These are phyloP conservation scores for Scopus umbretta DNA, from an alignment of 2,113 vertebrate genomes.

Conservation along the genomic window DNA sequence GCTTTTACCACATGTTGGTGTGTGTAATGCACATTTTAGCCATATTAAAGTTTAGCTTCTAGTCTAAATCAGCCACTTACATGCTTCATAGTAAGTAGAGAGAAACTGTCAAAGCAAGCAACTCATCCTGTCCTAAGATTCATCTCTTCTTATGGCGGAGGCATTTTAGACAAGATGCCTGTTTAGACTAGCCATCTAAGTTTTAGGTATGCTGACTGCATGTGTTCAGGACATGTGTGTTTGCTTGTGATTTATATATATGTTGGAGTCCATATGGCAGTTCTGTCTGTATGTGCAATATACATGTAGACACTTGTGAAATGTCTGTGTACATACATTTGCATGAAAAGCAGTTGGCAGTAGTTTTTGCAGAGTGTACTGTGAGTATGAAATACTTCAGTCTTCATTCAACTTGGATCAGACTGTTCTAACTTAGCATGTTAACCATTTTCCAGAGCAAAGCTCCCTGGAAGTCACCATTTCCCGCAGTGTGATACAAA, in stretches of 20 bases:
- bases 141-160: background rate
- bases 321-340: background rate
- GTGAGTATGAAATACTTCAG: background rate
- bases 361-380: background rate
- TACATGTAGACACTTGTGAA: background rate
- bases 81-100: background rate
- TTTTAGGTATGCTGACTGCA: background rate
- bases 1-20: background rate
- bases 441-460: background rate
- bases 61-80: background rate
- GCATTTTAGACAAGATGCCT: background rate
- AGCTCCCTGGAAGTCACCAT: background rate
- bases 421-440: background rate
- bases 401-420: background rate
- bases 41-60: background rate
- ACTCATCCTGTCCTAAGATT: background rate
- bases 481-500: rapidly evolving
- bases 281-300: background rate
- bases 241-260: background rate
- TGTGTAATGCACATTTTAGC: background rate
- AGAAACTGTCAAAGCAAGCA: background rate
- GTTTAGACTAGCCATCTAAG: background rate
- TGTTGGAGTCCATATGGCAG: background rate
- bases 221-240: background rate
- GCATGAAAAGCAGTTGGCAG: background rate